Percentiles rank a stretch among this genome's conserved stretches.
phyloP scores from a whole-genome alignment of 2,888 invertebrate genomes.

The Chaetogeoica ovagalla region DNA sequence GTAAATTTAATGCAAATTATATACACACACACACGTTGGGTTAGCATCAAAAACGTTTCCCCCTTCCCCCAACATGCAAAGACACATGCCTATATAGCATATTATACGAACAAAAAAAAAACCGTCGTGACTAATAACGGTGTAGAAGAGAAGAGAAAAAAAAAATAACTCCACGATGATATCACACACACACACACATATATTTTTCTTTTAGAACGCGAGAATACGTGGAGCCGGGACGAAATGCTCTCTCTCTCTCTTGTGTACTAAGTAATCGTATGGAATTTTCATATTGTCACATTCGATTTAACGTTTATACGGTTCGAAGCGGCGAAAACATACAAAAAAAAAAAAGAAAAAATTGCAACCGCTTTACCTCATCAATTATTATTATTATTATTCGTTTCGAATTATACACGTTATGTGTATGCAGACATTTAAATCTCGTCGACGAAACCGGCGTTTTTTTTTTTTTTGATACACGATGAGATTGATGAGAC shows the following conservation, averaged over 20 bases:
- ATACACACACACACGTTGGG: constrained; percentile 8
- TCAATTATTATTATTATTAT: too few species aligned
- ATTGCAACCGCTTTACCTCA: too few species aligned
- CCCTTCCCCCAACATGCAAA: constrained; percentile 1
- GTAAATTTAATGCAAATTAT: constrained; percentile 39
- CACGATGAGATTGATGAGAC: too few species aligned
- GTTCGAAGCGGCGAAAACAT: not conserved
- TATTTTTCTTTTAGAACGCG: constrained; percentile 23
- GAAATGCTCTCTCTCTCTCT: not conserved
- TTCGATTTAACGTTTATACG: constrained; percentile 5
- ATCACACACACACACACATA: not conserved
- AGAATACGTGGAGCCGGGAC: not conserved
- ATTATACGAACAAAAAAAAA: constrained; percentile 11
- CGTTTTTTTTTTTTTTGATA: too few species aligned
- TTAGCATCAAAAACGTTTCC: constrained; percentile 17
- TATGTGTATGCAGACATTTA: too few species aligned
- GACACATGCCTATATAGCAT: constrained; percentile 3
- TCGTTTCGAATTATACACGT: too few species aligned
- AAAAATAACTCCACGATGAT: too few species aligned
- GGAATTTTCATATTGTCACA: not conserved
- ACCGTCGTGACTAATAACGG: constrained; percentile 35
- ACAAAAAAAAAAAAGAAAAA: too few species aligned
- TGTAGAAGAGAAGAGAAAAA: too few species aligned
- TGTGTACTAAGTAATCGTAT: not conserved
- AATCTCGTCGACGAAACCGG: too few species aligned